Evolutionary conservation across 2,888 invertebrate species (phyloP).

Genomic region (Digitonthophagus gazella): DNA sequence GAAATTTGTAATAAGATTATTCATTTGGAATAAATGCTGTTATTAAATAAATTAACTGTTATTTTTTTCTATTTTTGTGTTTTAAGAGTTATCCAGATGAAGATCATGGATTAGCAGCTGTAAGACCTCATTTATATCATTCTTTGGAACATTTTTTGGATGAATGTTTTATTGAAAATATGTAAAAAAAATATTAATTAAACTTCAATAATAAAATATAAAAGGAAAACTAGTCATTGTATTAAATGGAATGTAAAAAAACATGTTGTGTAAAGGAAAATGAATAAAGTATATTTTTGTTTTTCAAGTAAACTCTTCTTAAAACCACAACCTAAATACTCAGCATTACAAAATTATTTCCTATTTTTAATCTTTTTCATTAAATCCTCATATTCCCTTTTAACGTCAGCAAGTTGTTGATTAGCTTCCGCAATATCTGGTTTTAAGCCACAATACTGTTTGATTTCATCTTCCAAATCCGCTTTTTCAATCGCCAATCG

Average conservation of each 20-base stretch:
- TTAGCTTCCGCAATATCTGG: constrained; percentile 45
- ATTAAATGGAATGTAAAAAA: not conserved
- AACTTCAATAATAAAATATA: too few relatives aligned
- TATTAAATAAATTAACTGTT: constrained; percentile 4
- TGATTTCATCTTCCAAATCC: constrained; percentile 41
- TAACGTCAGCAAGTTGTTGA: constrained; percentile 41
- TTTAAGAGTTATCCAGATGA: constrained; percentile 91
- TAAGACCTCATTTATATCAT: constrained; percentile 86
- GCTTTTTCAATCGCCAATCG: too few relatives aligned
- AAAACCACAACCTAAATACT: too few relatives aligned
- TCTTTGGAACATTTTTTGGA: constrained; percentile 81
- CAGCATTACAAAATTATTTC: too few relatives aligned
- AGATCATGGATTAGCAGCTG: constrained; percentile 80
- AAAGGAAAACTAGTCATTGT: not conserved
- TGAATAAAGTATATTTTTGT: too few relatives aligned
- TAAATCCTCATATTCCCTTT: constrained; percentile 37
- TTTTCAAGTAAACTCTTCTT: too few relatives aligned
- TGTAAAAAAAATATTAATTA: constrained; percentile 11
- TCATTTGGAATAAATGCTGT: not conserved
- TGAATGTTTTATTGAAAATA: constrained; percentile 54
- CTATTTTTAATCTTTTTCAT: too few relatives aligned
- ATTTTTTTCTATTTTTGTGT: constrained; percentile 32
- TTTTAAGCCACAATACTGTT: constrained; percentile 41
- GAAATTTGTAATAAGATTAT: constrained; percentile 28
- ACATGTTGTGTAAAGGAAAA: too few relatives aligned